phyloP scores from a whole-genome alignment of 2,888 invertebrate species.

The Arctia plantaginis region DNA sequence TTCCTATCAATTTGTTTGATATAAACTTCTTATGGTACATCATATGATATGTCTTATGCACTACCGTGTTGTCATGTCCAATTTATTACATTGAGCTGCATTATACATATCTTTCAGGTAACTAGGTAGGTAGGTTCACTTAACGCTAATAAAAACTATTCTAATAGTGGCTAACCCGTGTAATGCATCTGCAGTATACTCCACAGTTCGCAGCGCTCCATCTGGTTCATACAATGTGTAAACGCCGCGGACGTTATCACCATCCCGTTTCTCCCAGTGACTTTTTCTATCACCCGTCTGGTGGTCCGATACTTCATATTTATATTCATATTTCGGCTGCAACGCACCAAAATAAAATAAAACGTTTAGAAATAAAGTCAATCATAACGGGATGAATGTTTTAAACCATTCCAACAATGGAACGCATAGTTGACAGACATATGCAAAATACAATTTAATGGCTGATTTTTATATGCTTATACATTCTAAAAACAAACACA shows the following conservation, averaged over 20 bases:
- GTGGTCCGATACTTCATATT: constrained; percentile 84
- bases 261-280: constrained; percentile 83
- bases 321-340: constrained; percentile 83
- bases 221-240: constrained; percentile 83
- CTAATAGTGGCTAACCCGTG: constrained; percentile 66
- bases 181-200: constrained; percentile 81
- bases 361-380: not conserved
- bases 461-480: no score
- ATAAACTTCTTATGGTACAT: no score
- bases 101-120: no score
- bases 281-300: constrained; percentile 84
- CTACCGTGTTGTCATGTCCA: no score
- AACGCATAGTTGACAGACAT: not conserved
- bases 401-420: no score
- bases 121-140: not conserved
- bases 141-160: not conserved
- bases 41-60: no score
- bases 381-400: not conserved
- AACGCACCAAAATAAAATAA: constrained; percentile 10
- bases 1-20: no score
- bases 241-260: constrained; percentile 80
- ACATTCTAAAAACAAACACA: no score
- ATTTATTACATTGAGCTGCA: no score
- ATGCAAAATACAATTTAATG: no score
- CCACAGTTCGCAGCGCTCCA: constrained; percentile 81